phyloP scores from a whole-genome alignment of 2,888 invertebrate genomes.

The Chrysotoxum bicinctum region DNA sequence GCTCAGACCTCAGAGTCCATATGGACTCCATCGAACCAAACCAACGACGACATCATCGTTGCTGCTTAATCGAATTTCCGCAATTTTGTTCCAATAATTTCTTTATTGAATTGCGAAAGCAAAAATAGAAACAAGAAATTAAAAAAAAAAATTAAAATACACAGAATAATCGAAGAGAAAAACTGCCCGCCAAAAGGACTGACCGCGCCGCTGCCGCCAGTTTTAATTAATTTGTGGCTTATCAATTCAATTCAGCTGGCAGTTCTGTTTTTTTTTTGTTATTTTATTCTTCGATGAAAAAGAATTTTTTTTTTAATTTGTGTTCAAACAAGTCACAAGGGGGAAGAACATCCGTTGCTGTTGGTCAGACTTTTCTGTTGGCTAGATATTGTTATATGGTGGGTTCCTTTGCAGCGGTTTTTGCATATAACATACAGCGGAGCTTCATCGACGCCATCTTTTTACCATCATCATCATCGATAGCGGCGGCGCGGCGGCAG shows the following conservation, averaged over 20 bases:
- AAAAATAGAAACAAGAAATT: conserved; percentile 52
- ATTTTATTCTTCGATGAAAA: conserved; percentile 63
- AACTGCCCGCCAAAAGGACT: conserved; percentile 73
- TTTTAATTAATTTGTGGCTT: conserved; percentile 81
- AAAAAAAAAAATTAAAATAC: conserved; percentile 32
- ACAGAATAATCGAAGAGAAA: conserved; percentile 78
- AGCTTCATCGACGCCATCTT: conserved; percentile 61
- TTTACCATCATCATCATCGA: conserved; percentile 45
- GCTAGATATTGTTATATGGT: conserved; percentile 38
- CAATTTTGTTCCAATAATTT: conserved; percentile 75
- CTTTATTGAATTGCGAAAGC: conserved; percentile 73
- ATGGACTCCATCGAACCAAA: background rate
- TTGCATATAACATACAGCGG: conserved; percentile 11
- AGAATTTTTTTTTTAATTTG: conserved; percentile 53
- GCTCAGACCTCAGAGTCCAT: conserved; percentile 6
- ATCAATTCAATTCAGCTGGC: conserved; percentile 80
- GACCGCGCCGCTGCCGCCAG: conserved; percentile 69
- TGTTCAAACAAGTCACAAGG: conserved; percentile 42
- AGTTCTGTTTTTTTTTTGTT: conserved; percentile 25
- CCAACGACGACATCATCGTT: conserved; percentile 32
- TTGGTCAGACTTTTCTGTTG: conserved; percentile 51
- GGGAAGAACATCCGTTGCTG: conserved; percentile 67
- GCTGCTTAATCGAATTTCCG: conserved; percentile 74
- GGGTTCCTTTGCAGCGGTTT: conserved; percentile 38
- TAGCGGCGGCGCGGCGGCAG: background rate